These are phyloP conservation scores for Zosterops japonicus DNA, from an alignment of 2,113 vertebrate genomes.

Conservation along the genomic window DNA sequence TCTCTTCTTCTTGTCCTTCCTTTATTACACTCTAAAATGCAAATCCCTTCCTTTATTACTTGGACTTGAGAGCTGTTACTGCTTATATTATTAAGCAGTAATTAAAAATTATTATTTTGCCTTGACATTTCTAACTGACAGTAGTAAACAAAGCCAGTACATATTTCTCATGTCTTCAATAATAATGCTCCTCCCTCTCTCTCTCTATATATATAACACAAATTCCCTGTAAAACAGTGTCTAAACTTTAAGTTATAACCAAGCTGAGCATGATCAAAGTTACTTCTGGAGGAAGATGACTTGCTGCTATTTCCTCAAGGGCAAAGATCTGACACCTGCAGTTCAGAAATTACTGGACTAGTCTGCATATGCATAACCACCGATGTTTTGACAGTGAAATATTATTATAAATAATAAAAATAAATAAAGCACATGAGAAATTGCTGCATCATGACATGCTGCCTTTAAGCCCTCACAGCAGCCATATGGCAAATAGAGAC, in stretches of 20 bases:
- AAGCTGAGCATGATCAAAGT: not conserved
- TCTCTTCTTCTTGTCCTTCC: not conserved
- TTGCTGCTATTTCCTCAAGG: not conserved
- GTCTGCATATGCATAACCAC: not conserved
- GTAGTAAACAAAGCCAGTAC: not conserved
- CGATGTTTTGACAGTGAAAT: not conserved
- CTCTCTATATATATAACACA: not conserved
- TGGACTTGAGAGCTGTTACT: not conserved
- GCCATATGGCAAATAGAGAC: rapidly evolving
- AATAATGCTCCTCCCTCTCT: not conserved
- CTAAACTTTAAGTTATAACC: not conserved
- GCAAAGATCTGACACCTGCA: not conserved
- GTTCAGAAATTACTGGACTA: not conserved
- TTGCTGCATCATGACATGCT: not conserved
- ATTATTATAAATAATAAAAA: not conserved
- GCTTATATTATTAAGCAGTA: not conserved
- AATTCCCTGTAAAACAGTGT: not conserved
- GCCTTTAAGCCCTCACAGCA: not conserved
- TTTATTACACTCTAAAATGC: not conserved
- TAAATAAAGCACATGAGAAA: not conserved
- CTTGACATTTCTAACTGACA: not conserved
- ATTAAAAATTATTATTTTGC: not conserved
- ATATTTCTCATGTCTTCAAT: not conserved
- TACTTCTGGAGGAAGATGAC: not conserved
- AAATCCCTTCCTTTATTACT: not conserved